Evolutionary conservation across 53 echinoderm and acorn worm genomes (phyloP), one percentile per base, ranked within the genome.

Genomic region (Antedon mediterranea): DNA sequence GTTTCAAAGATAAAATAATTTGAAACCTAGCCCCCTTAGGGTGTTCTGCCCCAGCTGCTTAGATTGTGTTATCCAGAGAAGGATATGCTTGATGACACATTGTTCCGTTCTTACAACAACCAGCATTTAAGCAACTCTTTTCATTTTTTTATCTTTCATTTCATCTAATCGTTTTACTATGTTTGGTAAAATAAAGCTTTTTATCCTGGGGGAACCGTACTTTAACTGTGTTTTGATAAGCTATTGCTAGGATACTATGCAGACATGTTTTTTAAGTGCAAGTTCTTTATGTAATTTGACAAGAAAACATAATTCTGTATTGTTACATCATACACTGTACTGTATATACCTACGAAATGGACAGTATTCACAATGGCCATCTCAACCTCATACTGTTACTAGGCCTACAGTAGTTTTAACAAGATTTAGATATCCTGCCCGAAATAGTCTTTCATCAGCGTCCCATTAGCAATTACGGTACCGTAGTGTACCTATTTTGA

Each of bases 221-320:
- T 57, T 57, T 57, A 57, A 57, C 57, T 57, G 57, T 57, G 57
- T 57, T 57, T 57, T 57, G 57, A 57, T 57, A 57, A 37, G 57
- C 26, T 57, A 57, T 57, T 57, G 7, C 23, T 57, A 57, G 23
- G 23, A 57, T 57, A 57, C 23, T 57, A 57, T 15, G 23, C 23
- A 26, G 57, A 57, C 57, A 57, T 57, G 57, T 23, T 57, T 57
- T 57, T 57, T n/a, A 57, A 57, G 57, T 57, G 57, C 26, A 23
- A 3, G 57, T 2, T 57, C 57, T 57, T 57, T 18, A 57, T 18
- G 57, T 57, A 18, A 23, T 57, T 57, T 18, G 4, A 37, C 37
- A 37, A 37, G 37, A 37, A 37, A 6, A 6, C 37, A 37, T n/a
- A n/a, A n/a, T n/a, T n/a, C n/a, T n/a, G n/a, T n/a, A n/a, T n/a